Evolutionary conservation across 2,797 vertebrate genomes (phyloP).

Genomic region (Gephyroberyx darwinii): DNA sequence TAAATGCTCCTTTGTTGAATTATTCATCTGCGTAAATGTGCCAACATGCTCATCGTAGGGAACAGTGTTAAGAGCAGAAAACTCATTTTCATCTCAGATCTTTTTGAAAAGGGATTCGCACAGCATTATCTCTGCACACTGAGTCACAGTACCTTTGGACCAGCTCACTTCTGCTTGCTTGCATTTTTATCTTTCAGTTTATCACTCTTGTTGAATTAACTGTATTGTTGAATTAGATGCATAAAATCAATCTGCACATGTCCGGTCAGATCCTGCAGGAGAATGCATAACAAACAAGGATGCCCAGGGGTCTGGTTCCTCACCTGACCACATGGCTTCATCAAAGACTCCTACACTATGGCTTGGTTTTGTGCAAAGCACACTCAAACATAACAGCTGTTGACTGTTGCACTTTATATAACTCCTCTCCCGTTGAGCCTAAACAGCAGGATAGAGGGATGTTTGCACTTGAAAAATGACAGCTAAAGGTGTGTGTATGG

Average conservation of each 20-base stretch:
- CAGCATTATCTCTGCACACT: constrained; percentile 26
- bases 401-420: constrained; percentile 64
- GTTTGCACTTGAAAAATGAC: constrained; percentile 65
- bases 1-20: constrained; percentile 72
- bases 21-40: constrained; percentile 76
- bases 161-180: constrained; percentile 1
- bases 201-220: neutral
- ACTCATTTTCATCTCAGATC: constrained; percentile 53
- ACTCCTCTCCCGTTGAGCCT: constrained; percentile 48
- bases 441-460: constrained; percentile 47
- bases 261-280: neutral
- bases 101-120: constrained; percentile 44
- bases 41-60: constrained; percentile 58
- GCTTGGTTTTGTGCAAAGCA: constrained; percentile 26
- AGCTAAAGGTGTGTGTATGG: constrained; percentile 58
- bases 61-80: constrained; percentile 51
- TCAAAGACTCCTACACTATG: constrained; percentile 28
- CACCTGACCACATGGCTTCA: constrained; percentile 47
- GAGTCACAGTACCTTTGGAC: constrained; percentile 24
- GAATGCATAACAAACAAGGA: constrained; percentile 13
- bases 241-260: constrained; percentile 19
- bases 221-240: constrained; percentile 12
- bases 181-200: too few species aligned
- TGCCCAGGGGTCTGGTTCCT: constrained; percentile 28
- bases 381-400: constrained; percentile 53